Evolutionary conservation across 2,797 vertebrate species (phyloP).

Genomic region (Ctenopoma kingsleyae): DNA sequence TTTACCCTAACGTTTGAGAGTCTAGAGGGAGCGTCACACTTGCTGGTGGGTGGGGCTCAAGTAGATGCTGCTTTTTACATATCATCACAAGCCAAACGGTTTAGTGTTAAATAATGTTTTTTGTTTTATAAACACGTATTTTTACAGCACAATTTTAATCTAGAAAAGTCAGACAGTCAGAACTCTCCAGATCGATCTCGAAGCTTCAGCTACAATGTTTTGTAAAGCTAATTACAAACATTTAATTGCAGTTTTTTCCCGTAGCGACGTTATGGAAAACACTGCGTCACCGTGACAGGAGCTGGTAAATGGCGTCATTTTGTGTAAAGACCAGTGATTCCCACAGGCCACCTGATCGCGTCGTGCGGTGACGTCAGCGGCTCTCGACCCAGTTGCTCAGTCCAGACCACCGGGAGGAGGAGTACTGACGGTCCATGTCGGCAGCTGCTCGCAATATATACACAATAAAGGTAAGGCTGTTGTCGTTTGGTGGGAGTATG

Average conservation of each 20-base stretch:
- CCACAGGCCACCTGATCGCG: slow-evolving; percentile 53
- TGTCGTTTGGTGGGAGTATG: fast-evolving
- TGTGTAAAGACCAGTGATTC: slow-evolving; percentile 34
- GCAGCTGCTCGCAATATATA: slow-evolving; percentile 3
- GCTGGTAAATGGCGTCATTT: background rate
- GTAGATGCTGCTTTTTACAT: no score
- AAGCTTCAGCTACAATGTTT: background rate
- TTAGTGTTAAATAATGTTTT: no score
- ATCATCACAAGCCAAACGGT: no score
- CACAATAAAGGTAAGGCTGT: slow-evolving; percentile 40
- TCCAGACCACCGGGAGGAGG: slow-evolving; percentile 13
- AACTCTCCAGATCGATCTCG: background rate
- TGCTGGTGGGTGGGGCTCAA: no score
- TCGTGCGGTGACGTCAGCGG: slow-evolving; percentile 45
- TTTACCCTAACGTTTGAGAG: no score
- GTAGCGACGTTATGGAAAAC: background rate
- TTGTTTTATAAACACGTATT: no score
- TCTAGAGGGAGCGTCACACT: no score
- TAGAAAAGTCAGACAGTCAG: background rate
- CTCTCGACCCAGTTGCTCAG: slow-evolving; percentile 23
- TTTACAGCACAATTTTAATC: no score
- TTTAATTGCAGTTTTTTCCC: background rate
- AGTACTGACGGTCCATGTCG: slow-evolving; percentile 2
- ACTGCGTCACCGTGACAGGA: slow-evolving; percentile 9
- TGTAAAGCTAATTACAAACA: background rate